These are phyloP conservation scores for Acanthiza pusilla DNA, from an alignment of 2,797 vertebrate genomes.

Conservation along the genomic window DNA sequence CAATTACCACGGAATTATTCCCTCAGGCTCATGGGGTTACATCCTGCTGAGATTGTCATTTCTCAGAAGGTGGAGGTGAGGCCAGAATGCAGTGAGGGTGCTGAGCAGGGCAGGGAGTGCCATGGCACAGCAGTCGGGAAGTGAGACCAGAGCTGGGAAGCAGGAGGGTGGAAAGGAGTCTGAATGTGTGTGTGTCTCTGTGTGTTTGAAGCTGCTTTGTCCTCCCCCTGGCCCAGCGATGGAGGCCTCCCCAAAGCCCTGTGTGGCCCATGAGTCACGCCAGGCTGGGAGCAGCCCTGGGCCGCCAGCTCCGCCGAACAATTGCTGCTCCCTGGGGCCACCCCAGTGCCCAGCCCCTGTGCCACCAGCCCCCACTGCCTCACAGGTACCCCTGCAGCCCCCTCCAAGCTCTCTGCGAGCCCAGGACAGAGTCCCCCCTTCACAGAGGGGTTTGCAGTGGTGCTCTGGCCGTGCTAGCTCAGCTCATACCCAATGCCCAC, in stretches of 20 bases:
- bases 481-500: neutral
- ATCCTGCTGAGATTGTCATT: neutral
- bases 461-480: neutral
- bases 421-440: accelerated
- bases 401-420: neutral
- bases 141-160: neutral
- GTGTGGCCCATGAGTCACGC: slow-evolving; percentile 6
- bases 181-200: neutral
- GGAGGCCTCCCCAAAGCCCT: neutral
- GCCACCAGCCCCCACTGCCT: accelerated
- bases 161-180: neutral
- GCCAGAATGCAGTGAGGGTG: neutral
- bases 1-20: accelerated
- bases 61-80: neutral
- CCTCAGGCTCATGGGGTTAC: neutral
- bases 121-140: accelerated
- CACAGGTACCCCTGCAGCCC: neutral
- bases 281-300: neutral
- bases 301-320: neutral
- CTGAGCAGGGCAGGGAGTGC: accelerated
- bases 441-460: neutral
- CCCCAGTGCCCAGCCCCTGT: accelerated
- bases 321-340: neutral
- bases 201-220: neutral
- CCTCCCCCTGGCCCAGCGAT: neutral